Evolutionary conservation across 1,140 invertebrate species (phyloP).

Genomic region (Caenorhabditis brenneri): DNA sequence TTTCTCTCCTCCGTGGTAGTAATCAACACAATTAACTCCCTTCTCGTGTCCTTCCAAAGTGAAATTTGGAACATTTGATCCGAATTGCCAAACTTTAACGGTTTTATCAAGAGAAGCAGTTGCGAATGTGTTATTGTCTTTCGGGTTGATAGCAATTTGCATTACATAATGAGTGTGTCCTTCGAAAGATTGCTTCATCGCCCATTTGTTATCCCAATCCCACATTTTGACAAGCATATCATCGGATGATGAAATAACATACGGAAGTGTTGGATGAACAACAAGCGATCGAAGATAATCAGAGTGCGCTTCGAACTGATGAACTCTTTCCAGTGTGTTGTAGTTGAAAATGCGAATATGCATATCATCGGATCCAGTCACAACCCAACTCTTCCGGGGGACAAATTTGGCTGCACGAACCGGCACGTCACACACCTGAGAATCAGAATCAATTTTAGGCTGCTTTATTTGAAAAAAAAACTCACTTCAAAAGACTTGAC

Average conservation of each 20-base stretch:
- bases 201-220: constrained; percentile 99
- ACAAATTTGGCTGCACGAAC: constrained; percentile 94
- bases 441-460: not conserved
- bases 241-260: constrained; percentile 94
- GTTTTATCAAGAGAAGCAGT: constrained; percentile 95
- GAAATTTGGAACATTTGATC: constrained; percentile 94
- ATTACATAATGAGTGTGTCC: constrained; percentile 99
- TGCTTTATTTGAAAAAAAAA: not conserved
- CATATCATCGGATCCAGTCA: constrained; percentile 86
- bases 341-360: constrained; percentile 93
- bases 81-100: constrained; percentile 94
- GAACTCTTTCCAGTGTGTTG: constrained; percentile 93
- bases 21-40: constrained; percentile 98
- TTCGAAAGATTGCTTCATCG: constrained; percentile 94
- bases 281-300: constrained; percentile 96
- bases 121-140: constrained; percentile 99
- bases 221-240: constrained; percentile 98
- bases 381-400: constrained; percentile 95
- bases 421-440: constrained; percentile 85
- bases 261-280: constrained; percentile 95
- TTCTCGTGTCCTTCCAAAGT: constrained; percentile 98
- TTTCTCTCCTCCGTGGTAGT: constrained; percentile 99
- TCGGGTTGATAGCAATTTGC: constrained; percentile 99
- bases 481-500: constrained; percentile 88
- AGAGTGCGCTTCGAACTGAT: constrained; percentile 95